A percentile compares a stretch with the other conserved stretches of the same genome.
Conservation (phyloP, 2,888 invertebrate genomes). For the Alviniconcha strummeri region DNA sequence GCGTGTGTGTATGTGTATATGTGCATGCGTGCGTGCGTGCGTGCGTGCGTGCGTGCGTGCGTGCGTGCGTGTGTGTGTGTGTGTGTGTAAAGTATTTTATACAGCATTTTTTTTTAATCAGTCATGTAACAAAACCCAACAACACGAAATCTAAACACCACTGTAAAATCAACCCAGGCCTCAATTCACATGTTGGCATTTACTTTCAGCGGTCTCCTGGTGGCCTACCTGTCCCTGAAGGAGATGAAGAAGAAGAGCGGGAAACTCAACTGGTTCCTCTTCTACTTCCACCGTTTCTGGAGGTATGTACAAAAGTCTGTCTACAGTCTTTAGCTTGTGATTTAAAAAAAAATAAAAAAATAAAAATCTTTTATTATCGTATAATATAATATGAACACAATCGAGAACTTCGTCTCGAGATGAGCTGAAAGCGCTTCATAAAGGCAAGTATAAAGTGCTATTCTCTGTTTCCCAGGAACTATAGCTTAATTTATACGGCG, state of each 20-base stretch:
- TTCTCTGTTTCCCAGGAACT: no score
- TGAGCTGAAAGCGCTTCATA: no score
- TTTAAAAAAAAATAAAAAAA: no score
- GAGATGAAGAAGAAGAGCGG: slow-evolving; percentile 51
- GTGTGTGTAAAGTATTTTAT: not conserved
- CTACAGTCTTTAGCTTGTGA: not conserved
- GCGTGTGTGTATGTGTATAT: not conserved
- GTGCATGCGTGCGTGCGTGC: not conserved
- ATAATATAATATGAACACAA: not conserved
- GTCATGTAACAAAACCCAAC: no score
- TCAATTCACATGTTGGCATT: not conserved
- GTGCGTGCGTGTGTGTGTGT: slow-evolving; percentile 4
- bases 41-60: not conserved
- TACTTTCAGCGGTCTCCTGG: slow-evolving; percentile 51
- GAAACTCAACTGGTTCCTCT: slow-evolving; percentile 52
- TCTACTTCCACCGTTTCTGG: slow-evolving; percentile 49
- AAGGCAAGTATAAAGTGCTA: no score
- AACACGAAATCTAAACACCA: no score
- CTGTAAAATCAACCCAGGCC: not conserved
- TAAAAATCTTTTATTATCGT: not conserved
- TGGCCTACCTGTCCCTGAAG: slow-evolving; percentile 50
- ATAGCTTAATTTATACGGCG: no score
- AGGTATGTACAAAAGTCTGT: slow-evolving; percentile 28
- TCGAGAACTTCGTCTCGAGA: no score
- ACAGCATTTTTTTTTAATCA: no score